Evolutionary conservation across 37 sponge, comb jelly and placozoan species (phyloP).

Genomic region (Axinella damicornis): DNA sequence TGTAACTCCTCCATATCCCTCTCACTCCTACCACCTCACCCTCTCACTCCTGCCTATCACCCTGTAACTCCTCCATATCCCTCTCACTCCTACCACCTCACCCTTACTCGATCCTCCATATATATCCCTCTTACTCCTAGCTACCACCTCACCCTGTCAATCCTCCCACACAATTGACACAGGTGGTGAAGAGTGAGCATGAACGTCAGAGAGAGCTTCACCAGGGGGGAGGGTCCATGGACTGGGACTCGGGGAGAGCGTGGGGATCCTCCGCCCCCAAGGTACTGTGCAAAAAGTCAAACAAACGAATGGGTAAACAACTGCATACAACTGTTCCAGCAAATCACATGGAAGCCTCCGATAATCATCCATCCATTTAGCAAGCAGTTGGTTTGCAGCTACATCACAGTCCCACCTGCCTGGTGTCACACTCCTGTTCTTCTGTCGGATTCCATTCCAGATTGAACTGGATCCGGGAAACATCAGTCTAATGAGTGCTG

Average conservation of each 20-base stretch:
- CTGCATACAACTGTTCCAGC: no score
- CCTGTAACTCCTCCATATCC: no score
- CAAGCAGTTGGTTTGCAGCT: no score
- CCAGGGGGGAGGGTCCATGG: slow-evolving; percentile 32
- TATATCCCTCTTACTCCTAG: no score
- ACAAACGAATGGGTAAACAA: no score
- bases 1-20: no score
- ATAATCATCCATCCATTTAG: no score
- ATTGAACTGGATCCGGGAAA: slow-evolving; percentile 70
- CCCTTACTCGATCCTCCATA: no score
- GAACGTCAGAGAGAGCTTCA: slow-evolving; percentile 70
- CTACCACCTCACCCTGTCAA: no score
- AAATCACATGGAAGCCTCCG: no score
- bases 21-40: not conserved
- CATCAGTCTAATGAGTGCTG: slow-evolving; percentile 76
- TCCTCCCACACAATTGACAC: not conserved
- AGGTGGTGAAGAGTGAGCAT: slow-evolving; percentile 84
- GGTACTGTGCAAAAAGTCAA: no score
- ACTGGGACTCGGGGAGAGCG: slow-evolving; percentile 75
- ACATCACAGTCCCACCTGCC: no score
- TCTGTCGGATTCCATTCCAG: slow-evolving; percentile 31
- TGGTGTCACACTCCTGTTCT: not conserved
- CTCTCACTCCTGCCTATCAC: not conserved
- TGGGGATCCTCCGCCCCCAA: slow-evolving; percentile 56
- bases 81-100: not conserved